phyloP scores from a whole-genome alignment of 2,113 vertebrate species.

The Indicator indicator region DNA sequence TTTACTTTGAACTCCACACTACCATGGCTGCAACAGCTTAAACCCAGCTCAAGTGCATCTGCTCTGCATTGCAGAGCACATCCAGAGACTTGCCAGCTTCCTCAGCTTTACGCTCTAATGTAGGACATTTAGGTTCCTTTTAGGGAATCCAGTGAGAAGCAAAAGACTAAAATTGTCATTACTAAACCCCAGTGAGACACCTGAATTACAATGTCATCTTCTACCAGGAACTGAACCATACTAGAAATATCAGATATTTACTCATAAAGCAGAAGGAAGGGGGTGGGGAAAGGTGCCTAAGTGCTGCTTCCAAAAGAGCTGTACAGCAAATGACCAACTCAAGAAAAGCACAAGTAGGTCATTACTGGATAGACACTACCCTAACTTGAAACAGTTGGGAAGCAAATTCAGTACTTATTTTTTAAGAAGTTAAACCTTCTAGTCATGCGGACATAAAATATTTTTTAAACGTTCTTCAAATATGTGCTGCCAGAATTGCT shows the following conservation, averaged over 20 bases:
- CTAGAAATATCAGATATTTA: not conserved
- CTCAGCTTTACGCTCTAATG: not conserved
- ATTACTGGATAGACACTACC: not conserved
- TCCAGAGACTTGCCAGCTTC: not conserved
- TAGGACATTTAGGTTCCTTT: rapidly evolving
- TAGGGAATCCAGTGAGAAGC: not conserved
- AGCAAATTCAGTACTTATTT: not conserved
- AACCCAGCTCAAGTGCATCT: not conserved
- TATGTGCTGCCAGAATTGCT: not conserved
- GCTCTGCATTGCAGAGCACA: not conserved
- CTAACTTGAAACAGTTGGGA: not conserved
- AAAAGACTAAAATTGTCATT: not conserved
- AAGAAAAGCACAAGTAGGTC: not conserved
- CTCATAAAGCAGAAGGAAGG: not conserved
- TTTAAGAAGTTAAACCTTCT: not conserved
- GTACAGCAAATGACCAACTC: not conserved
- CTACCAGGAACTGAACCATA: not conserved
- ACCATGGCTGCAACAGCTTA: not conserved
- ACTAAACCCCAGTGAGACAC: not conserved
- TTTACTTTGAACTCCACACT: constrained; percentile 12
- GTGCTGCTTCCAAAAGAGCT: not conserved
- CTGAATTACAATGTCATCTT: not conserved
- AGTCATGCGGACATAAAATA: not conserved
- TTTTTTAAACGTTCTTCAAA: not conserved
- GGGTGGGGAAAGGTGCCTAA: not conserved